phyloP scores from a whole-genome alignment of 2,888 invertebrate genomes.

The Gisinianus flammeolus region DNA sequence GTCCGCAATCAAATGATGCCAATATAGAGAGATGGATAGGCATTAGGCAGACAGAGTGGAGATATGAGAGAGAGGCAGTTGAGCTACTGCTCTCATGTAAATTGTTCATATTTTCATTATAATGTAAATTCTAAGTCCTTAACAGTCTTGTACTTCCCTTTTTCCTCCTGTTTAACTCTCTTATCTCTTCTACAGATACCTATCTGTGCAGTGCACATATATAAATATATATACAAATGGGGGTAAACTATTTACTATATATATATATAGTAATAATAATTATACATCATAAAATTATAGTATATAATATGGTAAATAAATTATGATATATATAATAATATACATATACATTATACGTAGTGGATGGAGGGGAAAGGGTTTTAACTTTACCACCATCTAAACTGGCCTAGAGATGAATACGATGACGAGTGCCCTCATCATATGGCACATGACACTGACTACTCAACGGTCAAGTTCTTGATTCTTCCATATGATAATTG shows the following conservation, averaged over 20 bases:
- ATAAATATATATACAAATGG: no score
- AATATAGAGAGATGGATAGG: constrained; percentile 6
- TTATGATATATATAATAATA: not conserved
- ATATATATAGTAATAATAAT: not conserved
- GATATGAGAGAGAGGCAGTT: not conserved
- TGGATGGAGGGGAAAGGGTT: not conserved
- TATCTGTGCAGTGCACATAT: no score
- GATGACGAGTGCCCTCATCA: constrained; percentile 1
- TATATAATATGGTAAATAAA: not conserved
- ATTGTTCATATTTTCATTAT: not conserved
- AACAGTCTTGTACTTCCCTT: not conserved
- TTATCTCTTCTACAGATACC: no score
- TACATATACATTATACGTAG: not conserved
- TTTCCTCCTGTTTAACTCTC: not conserved
- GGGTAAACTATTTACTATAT: no score
- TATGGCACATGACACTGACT: constrained; percentile 33
- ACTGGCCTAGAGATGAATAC: constrained; percentile 7
- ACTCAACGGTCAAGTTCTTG: constrained; percentile 33
- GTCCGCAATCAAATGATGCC: constrained; percentile 21
- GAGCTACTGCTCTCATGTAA: not conserved
- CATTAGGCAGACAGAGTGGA: not conserved
- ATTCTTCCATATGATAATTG: not conserved
- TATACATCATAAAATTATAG: not conserved
- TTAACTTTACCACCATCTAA: not conserved
- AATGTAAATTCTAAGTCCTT: not conserved